A percentile compares a stretch with the other conserved stretches of the same genome.
These are phyloP conservation scores for Arvicanthis niloticus DNA, from an alignment of 2,113 vertebrate species.

Conservation along the genomic window DNA sequence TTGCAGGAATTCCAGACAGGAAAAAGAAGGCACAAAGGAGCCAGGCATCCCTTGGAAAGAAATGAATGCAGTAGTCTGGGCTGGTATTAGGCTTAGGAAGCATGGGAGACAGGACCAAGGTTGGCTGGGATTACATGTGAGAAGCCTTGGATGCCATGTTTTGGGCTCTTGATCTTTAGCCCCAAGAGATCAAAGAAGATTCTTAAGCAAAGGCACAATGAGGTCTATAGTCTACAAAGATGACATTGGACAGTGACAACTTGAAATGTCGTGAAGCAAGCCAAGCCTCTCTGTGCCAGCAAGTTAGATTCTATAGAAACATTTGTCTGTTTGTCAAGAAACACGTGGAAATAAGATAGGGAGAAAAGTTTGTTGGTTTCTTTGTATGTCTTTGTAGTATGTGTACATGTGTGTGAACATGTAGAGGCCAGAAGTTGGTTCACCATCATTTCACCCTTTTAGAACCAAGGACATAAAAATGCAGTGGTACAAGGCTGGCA, in stretches of 20 bases:
- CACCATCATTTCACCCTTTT: neutral
- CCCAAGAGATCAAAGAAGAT: neutral
- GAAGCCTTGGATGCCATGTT: neutral
- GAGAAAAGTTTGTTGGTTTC: neutral
- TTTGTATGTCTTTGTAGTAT: neutral
- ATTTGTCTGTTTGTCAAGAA: neutral
- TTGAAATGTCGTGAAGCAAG: neutral
- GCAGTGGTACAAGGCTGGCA: neutral
- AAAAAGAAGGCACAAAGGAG: neutral
- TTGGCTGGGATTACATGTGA: neutral
- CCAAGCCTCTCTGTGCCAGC: neutral
- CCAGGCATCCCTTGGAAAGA: neutral
- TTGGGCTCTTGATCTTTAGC: neutral
- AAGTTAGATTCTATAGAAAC: neutral
- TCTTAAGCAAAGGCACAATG: neutral
- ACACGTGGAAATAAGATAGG: neutral
- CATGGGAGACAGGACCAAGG: neutral
- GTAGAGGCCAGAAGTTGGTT: neutral
- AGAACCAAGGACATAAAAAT: neutral
- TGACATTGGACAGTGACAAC: neutral
- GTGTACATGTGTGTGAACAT: neutral
- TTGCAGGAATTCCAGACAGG: neutral
- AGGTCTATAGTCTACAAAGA: neutral
- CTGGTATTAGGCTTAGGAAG: neutral
- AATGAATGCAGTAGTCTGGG: neutral